Base-by-base conservation (phyloP, 2,888 invertebrate genomes). In the Phyllotreta cruciferae region DNA sequence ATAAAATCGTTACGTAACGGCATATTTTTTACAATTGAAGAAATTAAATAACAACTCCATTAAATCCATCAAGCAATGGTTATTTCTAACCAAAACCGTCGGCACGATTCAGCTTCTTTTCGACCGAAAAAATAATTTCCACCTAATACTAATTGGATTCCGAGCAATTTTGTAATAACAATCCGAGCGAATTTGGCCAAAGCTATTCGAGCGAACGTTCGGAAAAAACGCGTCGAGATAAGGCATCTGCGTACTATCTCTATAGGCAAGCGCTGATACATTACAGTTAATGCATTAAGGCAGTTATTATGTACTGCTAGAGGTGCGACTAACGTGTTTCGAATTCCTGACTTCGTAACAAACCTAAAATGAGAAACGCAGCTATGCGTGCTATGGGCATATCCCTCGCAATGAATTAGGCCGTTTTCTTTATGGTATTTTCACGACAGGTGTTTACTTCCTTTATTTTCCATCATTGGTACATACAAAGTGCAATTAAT, bases 251-350 rank as follows among this genome's bases (percentile, higher is more conserved):
- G 58, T 24, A 24, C 60, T 56, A 56, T 66, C 65, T 66, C 54
- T 60, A 62, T 60, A 58, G 58, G 24, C 24, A 55, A 62, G 57
- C 62, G 53, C 39, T 42, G 37, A 35, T 50, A 52, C 65, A 62
- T 60, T 66, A 66, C 65, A 56, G 62, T 62, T 66, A 62, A 38
- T 44, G 65, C 62, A 60, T 52, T 56, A 52, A 47, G 62, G 62
- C 56, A 38, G 62, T 62, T 54, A 60, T 63, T 63, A 63, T 60
- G 56, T 63, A 63, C 47, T 60, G 60, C 52, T 53, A 62, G 66
- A 72, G 72, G 70, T 60, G 70, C 69, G 71, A 70, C 71, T 72
- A 61, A 60, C 56, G 70, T 71, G 54, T 62, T 70, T 70, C 14
- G 66, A 69, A 72, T 72, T 70, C 72, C 63, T 60, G 56, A 37